Evolutionary conservation across 2,888 invertebrate genomes (phyloP).

Genomic region (Tribolium freemani): DNA sequence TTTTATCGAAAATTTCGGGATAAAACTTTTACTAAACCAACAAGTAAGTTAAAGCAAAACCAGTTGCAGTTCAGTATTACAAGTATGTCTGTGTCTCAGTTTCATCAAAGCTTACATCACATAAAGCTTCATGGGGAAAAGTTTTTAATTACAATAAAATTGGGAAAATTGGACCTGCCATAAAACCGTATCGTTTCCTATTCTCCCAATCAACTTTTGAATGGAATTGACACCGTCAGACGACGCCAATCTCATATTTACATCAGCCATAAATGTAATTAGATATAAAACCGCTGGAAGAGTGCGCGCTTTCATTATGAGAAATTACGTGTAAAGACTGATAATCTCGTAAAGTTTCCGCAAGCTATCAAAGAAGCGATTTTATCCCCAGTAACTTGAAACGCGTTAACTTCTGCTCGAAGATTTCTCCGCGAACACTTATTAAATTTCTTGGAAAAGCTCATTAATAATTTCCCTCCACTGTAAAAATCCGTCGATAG

Average conservation of each 20-base stretch:
- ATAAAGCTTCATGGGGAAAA: too few relatives aligned
- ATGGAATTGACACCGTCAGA: slow-evolving; percentile 8
- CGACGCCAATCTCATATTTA: slow-evolving; percentile 24
- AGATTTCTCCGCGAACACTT: slow-evolving; percentile 24
- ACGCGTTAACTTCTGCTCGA: slow-evolving; percentile 28
- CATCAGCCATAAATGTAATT: slow-evolving; percentile 28
- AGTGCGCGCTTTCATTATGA: slow-evolving; percentile 27
- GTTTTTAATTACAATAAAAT: too few relatives aligned
- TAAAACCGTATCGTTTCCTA: too few relatives aligned
- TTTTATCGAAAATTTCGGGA: too few relatives aligned
- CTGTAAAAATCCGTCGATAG: not conserved
- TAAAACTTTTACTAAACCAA: too few relatives aligned
- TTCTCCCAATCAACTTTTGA: not conserved
- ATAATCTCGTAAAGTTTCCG: slow-evolving; percentile 44
- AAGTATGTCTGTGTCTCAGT: too few relatives aligned
- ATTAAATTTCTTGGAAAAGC: slow-evolving; percentile 37
- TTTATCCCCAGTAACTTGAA: slow-evolving; percentile 40
- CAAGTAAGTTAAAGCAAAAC: too few relatives aligned
- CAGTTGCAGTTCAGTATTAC: too few relatives aligned
- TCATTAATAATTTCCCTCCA: slow-evolving; percentile 28
- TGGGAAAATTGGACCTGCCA: too few relatives aligned
- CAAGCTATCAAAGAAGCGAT: slow-evolving; percentile 39
- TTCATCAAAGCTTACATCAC: too few relatives aligned
- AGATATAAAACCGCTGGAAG: slow-evolving; percentile 25
- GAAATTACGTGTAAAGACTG: slow-evolving; percentile 36